Base-by-base conservation (phyloP, 2,797 vertebrate species). In the Xenopus petersii region DNA sequence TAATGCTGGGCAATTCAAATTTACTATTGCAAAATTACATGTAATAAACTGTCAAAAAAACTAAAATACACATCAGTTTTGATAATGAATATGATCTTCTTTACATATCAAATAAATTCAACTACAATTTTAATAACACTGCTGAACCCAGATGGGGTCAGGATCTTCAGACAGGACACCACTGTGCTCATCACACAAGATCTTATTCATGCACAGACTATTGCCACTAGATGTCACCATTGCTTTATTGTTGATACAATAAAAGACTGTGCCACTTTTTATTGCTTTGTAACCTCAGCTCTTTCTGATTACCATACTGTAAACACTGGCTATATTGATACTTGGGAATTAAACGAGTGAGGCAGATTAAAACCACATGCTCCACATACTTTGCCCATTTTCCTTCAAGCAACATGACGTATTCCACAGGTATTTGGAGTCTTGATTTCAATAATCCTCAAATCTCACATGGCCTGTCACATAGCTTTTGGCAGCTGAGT, bases 171-270 rank as follows among this genome's bases (percentile, higher is more conserved):
- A 30, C 26, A 30, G 26, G 26, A 21, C 21, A 21, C 21, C 21
- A 21, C 21, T 21, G 21, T 21, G 1, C 21, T 21, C 21, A 21
- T 1, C 21, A 21, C 21, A 21, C 21, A 21, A 21, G 21, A 30
- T 30, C 2, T 7, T 51, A 51, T 10, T 51, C 55, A 58, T 54
- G 9, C 4, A 16, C 12, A 54, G 49, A 2, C 12, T 12, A 1
- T 54, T 24, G 36, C 58, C 73, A 68, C 65, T 33, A 68, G 73
- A 68, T 74, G 73, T 67, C 73, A 21, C 56, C 67, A 16, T 62
- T 68, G 56, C 30, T 26, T 24, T 21, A 67, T 15, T 33, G 12
- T 63, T 33, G 15, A 36, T 33, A 5, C 26, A 30, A 24, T 5
- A 5, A 9, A 42, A 42, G 5, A 5, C 1, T 1, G 5, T 42